phyloP scores from a whole-genome alignment of 2,888 invertebrate species.

The Trachelus troglodyta region DNA sequence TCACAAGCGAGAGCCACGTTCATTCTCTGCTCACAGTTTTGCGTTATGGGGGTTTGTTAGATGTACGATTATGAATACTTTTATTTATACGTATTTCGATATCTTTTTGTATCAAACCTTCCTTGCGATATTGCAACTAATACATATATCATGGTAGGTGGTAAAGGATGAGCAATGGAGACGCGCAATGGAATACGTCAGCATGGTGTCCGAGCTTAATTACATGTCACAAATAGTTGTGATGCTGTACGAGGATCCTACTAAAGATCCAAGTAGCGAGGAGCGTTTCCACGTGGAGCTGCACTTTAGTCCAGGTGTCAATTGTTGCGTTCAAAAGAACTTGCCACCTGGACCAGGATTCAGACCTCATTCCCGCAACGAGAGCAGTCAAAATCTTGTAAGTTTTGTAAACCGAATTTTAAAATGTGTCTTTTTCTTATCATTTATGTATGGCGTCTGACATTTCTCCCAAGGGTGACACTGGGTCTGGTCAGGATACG shows the following conservation, averaged over 20 bases:
- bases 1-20: slow-evolving; percentile 99
- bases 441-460: slow-evolving; percentile 6
- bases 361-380: slow-evolving; percentile 90
- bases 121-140: slow-evolving; percentile 5
- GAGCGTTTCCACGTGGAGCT: slow-evolving; percentile 98
- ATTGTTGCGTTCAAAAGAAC: slow-evolving; percentile 96
- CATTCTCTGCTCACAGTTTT: slow-evolving; percentile 97
- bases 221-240: slow-evolving; percentile 99
- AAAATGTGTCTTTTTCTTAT: slow-evolving; percentile 16
- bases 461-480: slow-evolving; percentile 42
- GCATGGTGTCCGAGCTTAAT: slow-evolving; percentile 97
- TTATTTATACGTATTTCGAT: slow-evolving; percentile 7
- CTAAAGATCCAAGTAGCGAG: slow-evolving; percentile 91
- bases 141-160: slow-evolving; percentile 66
- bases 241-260: slow-evolving; percentile 98
- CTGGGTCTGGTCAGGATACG: slow-evolving; percentile 51
- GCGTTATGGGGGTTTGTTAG: slow-evolving; percentile 89
- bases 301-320: slow-evolving; percentile 98
- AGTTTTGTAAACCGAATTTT: slow-evolving; percentile 39
- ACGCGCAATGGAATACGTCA: slow-evolving; percentile 97
- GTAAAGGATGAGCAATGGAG: slow-evolving; percentile 97
- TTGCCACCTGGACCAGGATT: slow-evolving; percentile 93
- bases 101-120: slow-evolving; percentile 11
- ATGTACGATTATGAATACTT: slow-evolving; percentile 70
- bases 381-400: slow-evolving; percentile 71